These are phyloP conservation scores for Palythoa caribaeorum DNA, from an alignment of 92 coral and sea anemone genomes.

Conservation along the genomic window DNA sequence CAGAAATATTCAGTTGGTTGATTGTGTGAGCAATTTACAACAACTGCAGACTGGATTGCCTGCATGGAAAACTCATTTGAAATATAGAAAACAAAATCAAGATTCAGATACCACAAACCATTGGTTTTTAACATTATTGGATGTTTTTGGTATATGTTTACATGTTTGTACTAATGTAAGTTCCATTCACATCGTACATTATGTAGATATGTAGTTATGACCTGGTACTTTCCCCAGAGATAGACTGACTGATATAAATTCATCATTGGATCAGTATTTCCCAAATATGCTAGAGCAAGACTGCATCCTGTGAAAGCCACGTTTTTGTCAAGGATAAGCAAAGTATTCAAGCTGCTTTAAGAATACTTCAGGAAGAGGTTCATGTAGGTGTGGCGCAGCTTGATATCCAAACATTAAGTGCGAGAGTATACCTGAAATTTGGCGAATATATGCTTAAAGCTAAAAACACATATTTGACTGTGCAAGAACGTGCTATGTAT, in stretches of 20 bases:
- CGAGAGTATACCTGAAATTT: too few relatives aligned
- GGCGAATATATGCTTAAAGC: too few relatives aligned
- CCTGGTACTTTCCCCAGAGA: neutral
- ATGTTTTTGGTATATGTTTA: neutral
- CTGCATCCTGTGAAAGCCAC: too few relatives aligned
- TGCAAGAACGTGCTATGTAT: too few relatives aligned
- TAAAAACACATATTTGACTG: too few relatives aligned
- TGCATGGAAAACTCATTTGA: slow-evolving; percentile 20
- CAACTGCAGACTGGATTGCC: slow-evolving; percentile 4
- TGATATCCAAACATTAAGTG: too few relatives aligned
- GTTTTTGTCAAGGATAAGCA: too few relatives aligned
- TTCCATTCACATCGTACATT: slow-evolving; percentile 18
- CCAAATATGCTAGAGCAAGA: neutral
- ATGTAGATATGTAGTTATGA: slow-evolving; percentile 8
- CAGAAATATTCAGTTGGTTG: too few relatives aligned
- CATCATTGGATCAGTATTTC: neutral
- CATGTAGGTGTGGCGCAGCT: too few relatives aligned
- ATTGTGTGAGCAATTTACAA: too few relatives aligned
- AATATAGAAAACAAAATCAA: slow-evolving; percentile 14
- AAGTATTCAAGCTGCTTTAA: too few relatives aligned
- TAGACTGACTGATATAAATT: neutral
- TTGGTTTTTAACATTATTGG: slow-evolving; percentile 1
- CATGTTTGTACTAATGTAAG: neutral
- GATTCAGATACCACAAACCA: slow-evolving; percentile 1
- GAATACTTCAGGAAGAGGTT: too few relatives aligned